Percentiles rank a stretch among this genome's conserved stretches.
phyloP scores from a whole-genome alignment of 2,888 invertebrate genomes.

The Thera obeliscata region DNA sequence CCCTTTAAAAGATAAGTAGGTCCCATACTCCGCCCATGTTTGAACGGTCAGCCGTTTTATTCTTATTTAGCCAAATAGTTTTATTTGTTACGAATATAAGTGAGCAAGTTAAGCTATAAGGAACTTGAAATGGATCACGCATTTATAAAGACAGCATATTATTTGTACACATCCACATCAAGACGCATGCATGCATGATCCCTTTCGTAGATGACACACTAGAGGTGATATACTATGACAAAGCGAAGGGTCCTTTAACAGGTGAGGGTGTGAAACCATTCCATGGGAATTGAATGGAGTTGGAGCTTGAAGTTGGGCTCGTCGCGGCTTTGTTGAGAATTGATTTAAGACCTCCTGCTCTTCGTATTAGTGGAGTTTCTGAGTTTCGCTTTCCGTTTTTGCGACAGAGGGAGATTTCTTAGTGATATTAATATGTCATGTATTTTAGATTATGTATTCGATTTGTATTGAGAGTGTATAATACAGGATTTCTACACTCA shows the following conservation, averaged over 20 bases:
- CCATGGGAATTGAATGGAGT: conserved; percentile 21
- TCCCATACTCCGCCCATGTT: too few relatives aligned
- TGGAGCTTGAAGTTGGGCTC: conserved; percentile 10
- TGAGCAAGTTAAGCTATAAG: too few relatives aligned
- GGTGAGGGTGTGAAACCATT: conserved; percentile 23
- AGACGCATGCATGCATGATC: not conserved
- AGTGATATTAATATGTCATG: not conserved
- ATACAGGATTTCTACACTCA: not conserved
- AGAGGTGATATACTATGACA: conserved; percentile 11
- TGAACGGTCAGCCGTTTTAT: too few relatives aligned
- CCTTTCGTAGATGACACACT: conserved; percentile 1
- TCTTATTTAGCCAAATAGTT: too few relatives aligned
- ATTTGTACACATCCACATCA: not conserved
- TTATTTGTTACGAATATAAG: too few relatives aligned
- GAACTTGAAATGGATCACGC: too few relatives aligned
- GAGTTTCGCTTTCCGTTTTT: not conserved
- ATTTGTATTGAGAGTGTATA: not conserved
- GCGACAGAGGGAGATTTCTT: not conserved
- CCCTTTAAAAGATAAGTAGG: too few relatives aligned
- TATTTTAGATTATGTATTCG: too few relatives aligned
- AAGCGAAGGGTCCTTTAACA: conserved; percentile 17
- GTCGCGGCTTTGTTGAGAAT: conserved; percentile 22
- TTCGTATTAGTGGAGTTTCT: conserved; percentile 16
- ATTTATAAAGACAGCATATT: not conserved
- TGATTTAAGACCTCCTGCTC: conserved; percentile 23